Evolutionary conservation across 2,888 invertebrate genomes (phyloP).

Genomic region (Stenurella melanura): DNA sequence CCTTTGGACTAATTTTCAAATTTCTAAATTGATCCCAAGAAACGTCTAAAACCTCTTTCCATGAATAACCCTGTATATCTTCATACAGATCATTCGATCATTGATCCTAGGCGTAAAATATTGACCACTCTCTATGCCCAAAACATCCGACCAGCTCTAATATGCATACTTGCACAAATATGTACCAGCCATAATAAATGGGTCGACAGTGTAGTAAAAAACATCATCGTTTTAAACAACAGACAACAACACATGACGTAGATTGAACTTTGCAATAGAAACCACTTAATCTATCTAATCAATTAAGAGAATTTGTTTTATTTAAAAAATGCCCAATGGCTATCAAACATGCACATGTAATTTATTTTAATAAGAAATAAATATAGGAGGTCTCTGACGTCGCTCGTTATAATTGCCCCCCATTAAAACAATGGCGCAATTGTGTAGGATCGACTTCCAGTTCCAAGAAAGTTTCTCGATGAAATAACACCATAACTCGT

Average conservation of each 20-base stretch:
- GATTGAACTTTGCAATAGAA: not conserved
- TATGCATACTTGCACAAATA: no score
- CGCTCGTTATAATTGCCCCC: constrained; percentile 17
- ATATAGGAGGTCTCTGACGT: constrained; percentile 26
- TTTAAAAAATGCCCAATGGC: not conserved
- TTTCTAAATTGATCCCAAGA: no score
- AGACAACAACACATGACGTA: not conserved
- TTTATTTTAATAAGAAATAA: constrained; percentile 26
- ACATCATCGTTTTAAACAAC: not conserved
- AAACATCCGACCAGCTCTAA: no score
- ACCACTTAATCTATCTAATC: not conserved
- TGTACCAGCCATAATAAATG: no score
- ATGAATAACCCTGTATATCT: no score
- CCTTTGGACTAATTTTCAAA: no score
- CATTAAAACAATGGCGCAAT: constrained; percentile 29
- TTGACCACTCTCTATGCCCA: no score
- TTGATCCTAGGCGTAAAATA: no score
- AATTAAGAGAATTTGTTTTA: not conserved
- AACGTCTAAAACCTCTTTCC: no score
- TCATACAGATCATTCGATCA: no score
- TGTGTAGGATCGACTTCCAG: constrained; percentile 15
- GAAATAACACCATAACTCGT: constrained; percentile 17
- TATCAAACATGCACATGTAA: constrained; percentile 9
- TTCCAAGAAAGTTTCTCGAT: constrained; percentile 20
- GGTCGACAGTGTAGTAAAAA: no score